A percentile compares a stretch with the other conserved stretches of the same genome.
These are phyloP conservation scores for Epistrophe grossulariae DNA, from an alignment of 2,888 invertebrate genomes.

Conservation along the genomic window DNA sequence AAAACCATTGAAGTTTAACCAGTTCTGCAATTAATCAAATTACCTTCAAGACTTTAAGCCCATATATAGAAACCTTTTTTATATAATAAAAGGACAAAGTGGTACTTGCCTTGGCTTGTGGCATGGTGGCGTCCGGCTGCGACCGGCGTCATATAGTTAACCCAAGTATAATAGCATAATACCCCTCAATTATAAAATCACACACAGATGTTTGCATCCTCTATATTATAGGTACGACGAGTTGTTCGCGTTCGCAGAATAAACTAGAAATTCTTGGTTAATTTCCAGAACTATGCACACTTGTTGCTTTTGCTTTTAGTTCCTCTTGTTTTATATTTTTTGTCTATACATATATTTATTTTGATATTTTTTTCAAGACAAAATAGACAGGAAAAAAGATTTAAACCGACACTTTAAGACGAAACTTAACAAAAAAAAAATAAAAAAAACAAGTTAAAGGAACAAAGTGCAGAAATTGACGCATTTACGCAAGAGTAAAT, in stretches of 20 bases:
- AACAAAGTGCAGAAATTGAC: conserved; percentile 32
- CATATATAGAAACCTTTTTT: conserved; percentile 22
- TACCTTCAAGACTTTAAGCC: conserved; percentile 28
- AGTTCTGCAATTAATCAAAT: conserved; percentile 51
- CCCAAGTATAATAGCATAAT: conserved; percentile 29
- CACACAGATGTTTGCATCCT: conserved; percentile 44
- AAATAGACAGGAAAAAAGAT: conserved; percentile 12
- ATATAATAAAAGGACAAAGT: conserved; percentile 20
- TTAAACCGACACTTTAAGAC: conserved; percentile 18
- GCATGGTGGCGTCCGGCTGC: background rate
- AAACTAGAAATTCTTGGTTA: conserved; percentile 30
- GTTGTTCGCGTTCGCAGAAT: background rate
- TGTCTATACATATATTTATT: too few species aligned
- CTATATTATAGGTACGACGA: background rate
- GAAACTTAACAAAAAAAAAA: background rate
- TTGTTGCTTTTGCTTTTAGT: background rate
- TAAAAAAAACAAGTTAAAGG: conserved; percentile 1
- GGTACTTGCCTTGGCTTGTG: conserved; percentile 52
- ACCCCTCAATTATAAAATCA: conserved; percentile 51
- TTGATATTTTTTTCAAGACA: background rate
- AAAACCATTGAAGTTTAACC: conserved; percentile 22
- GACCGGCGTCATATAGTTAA: conserved; percentile 22
- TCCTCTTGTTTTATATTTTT: background rate
- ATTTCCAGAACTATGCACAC: conserved; percentile 27
- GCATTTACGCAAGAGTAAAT: conserved; percentile 27